Evolutionary conservation across 2,797 vertebrate genomes (phyloP).

Genomic region (Takifugu ocellatus): DNA sequence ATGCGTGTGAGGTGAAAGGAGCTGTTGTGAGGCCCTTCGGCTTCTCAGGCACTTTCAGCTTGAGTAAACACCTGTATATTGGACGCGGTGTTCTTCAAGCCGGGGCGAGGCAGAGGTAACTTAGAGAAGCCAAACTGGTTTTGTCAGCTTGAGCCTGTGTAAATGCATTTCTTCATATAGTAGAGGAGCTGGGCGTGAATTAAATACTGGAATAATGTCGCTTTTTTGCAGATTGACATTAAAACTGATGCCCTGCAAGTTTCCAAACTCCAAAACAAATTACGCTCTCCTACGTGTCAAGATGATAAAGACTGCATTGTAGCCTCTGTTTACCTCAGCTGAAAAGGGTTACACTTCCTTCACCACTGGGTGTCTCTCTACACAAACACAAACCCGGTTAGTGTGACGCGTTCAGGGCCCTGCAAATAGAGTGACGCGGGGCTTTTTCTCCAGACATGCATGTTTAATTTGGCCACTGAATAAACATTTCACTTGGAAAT

Average conservation of each 20-base stretch:
- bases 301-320: background rate
- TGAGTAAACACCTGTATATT: constrained; percentile 47
- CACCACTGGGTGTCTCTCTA: constrained; percentile 68
- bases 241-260: background rate
- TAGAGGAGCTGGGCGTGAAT: background rate
- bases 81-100: constrained; percentile 10
- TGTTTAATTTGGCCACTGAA: constrained; percentile 61
- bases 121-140: background rate
- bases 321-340: background rate
- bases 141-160: background rate
- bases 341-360: background rate
- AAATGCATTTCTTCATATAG: background rate
- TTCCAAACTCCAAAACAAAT: background rate
- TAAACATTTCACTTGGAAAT: constrained; percentile 62
- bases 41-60: constrained; percentile 25
- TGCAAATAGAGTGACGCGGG: constrained; percentile 10
- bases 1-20: constrained; percentile 67
- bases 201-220: background rate
- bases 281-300: background rate
- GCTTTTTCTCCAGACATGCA: constrained; percentile 41
- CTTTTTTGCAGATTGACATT: background rate
- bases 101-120: constrained; percentile 13
- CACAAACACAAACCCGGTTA: constrained; percentile 49
- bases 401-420: background rate
- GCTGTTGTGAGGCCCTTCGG: constrained; percentile 61